phyloP scores from a whole-genome alignment of 2,113 vertebrate species.

The Siphamia tubifer region DNA sequence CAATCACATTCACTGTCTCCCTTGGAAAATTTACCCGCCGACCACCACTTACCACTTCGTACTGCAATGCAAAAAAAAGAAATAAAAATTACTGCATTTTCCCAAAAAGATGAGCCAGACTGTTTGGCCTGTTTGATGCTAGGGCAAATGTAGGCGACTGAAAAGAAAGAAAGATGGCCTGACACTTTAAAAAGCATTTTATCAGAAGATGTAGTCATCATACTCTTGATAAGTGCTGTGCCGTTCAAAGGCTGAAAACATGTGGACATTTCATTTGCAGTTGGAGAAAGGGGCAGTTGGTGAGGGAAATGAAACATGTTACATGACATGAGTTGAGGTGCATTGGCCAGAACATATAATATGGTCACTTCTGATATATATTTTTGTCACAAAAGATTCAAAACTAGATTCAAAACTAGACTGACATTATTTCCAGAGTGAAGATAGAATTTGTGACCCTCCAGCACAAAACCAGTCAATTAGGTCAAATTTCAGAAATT shows the following conservation, averaged over 20 bases:
- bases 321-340: neutral
- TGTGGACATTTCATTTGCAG: neutral
- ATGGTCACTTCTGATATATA: too few relatives aligned
- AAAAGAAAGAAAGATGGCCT: neutral
- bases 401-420: too few relatives aligned
- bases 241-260: neutral
- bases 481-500: too few relatives aligned
- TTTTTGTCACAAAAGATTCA: too few relatives aligned
- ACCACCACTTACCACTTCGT: conserved; percentile 22
- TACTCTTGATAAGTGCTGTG: conserved; percentile 1
- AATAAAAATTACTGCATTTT: conserved; percentile 32
- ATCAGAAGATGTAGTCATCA: conserved; percentile 23
- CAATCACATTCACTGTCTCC: conserved; percentile 68
- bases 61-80: too few relatives aligned
- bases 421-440: too few relatives aligned
- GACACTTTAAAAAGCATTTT: conserved; percentile 25
- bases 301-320: neutral
- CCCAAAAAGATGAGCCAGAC: conserved; percentile 42
- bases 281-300: neutral
- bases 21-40: conserved; percentile 34
- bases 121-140: conserved; percentile 23
- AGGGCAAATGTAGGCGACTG: conserved; percentile 17
- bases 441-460: too few relatives aligned
- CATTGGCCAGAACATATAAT: too few relatives aligned
- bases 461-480: too few relatives aligned